Evolutionary conservation across 1,140 invertebrate genomes (phyloP), one percentile per base, ranked within the genome.

Genomic region (Macrobrachium rosenbergii): DNA sequence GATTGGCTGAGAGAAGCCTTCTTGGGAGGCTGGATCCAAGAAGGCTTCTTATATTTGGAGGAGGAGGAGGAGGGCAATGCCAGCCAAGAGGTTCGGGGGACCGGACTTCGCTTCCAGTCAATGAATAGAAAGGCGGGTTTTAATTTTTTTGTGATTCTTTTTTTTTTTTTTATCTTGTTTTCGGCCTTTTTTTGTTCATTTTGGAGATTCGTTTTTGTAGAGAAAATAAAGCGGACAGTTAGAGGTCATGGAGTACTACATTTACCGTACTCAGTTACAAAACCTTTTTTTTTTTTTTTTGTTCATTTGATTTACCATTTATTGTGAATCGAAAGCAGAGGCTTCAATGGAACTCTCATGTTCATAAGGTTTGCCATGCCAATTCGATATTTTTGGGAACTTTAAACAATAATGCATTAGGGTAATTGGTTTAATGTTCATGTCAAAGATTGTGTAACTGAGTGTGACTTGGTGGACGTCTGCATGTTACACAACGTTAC

Each of bases 21-120:
- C 85, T 81, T 89, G 89, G 89, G 89, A 89, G 89, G 89, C 89
- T 89, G 89, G 89, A 63, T 83, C 89, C 89, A 89, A 86, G 82
- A 89, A 86, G 89, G 89, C 83, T 89, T 84, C 89, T 88, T 63
- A 83, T 52, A 10, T 52, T 88, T 77, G 75, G 85, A 81, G 85
- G 80, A 87, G 84, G 84, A 88, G 85, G 87, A 83, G 86, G 86
- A 82, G 83, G 81, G 83, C 60, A 75, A 17, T 10, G 19, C 79
- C 78, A 76, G 59, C 82, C 79, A 85, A 72, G 85, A 88, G 63
- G 63, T 78, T 84, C 87, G 52, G 82, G 72, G 87, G 82, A 75
- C 62, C 69, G 79, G 87, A 64, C 84, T 23, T 89, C 52, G 52
- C 80, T 7, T 69, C 21, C 60, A 72, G 69, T 78, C 86, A 88